Evolutionary conservation across 2,888 invertebrate genomes (phyloP).

Genomic region (Sinhomidia bicolor): DNA sequence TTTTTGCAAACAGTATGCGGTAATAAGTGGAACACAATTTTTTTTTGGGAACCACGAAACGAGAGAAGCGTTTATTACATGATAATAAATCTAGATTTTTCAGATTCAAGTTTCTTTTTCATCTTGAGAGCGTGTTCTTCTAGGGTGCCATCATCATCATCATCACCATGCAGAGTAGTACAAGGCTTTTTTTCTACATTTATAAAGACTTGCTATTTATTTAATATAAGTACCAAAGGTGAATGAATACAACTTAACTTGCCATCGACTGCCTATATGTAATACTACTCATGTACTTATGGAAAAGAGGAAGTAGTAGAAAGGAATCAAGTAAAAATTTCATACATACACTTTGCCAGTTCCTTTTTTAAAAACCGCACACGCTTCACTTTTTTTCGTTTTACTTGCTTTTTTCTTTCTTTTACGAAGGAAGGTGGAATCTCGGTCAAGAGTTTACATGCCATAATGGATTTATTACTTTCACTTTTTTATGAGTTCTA

Average conservation of each 20-base stretch:
- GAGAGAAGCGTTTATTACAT: conserved; percentile 60
- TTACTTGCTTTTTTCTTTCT: conserved; percentile 21
- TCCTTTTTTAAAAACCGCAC: conserved; percentile 31
- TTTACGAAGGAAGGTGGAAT: neutral
- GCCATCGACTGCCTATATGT: too few relatives aligned
- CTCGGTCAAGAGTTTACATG: conserved; percentile 61
- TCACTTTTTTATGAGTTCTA: conserved; percentile 45
- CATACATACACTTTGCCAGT: conserved; percentile 20
- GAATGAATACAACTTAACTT: neutral
- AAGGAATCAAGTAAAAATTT: conserved; percentile 19
- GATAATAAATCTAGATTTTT: conserved; percentile 68
- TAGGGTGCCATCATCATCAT: neutral
- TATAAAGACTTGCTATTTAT: too few relatives aligned
- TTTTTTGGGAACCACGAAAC: neutral
- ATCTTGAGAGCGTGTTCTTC: neutral
- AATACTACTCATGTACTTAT: too few relatives aligned
- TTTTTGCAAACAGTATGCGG: neutral
- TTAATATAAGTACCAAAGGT: too few relatives aligned
- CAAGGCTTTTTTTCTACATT: neutral
- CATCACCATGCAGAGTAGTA: neutral
- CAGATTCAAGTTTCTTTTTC: conserved; percentile 48
- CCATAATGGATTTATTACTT: conserved; percentile 60
- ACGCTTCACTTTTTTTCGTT: conserved; percentile 25
- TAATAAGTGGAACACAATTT: conserved; percentile 32
- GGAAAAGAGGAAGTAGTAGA: neutral